phyloP scores from a whole-genome alignment of 2,888 invertebrate species.

The Horisme vitalbata region DNA sequence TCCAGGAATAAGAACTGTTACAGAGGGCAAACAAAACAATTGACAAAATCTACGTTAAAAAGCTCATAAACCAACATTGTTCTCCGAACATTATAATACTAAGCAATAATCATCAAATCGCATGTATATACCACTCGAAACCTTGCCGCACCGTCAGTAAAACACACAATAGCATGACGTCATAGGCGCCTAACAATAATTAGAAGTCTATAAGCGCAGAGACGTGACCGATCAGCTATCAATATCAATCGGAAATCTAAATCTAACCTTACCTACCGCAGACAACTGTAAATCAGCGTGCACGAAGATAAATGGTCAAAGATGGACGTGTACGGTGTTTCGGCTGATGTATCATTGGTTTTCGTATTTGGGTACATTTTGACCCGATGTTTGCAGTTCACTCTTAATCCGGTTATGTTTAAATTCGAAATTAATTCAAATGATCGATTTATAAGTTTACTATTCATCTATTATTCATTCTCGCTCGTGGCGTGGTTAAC shows the following conservation, averaged over 20 bases:
- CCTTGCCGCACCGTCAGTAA: slow-evolving; percentile 31
- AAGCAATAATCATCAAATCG: neutral
- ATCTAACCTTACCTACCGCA: slow-evolving; percentile 73
- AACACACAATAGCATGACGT: slow-evolving; percentile 53
- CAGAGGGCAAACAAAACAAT: no score
- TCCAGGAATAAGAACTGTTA: no score
- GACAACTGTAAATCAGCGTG: slow-evolving; percentile 41
- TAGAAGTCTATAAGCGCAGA: slow-evolving; percentile 54
- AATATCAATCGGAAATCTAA: slow-evolving; percentile 67
- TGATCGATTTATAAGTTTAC: no score
- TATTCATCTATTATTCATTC: no score
- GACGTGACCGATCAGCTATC: slow-evolving; percentile 74
- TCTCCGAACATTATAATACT: no score
- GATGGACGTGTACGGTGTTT: slow-evolving; percentile 16
- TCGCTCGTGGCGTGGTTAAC: no score
- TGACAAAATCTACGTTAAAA: no score
- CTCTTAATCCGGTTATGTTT: neutral
- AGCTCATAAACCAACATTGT: no score
- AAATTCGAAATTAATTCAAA: no score
- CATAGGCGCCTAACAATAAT: slow-evolving; percentile 68
- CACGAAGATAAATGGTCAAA: slow-evolving; percentile 36
- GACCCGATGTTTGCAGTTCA: slow-evolving; percentile 3
- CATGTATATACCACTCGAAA: slow-evolving; percentile 11
- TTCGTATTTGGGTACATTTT: slow-evolving; percentile 5
- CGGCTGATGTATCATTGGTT: slow-evolving; percentile 9